A percentile compares a stretch with the other conserved stretches of the same genome.
Evolutionary conservation across 2,888 invertebrate species (phyloP).

Genomic region (Dicyrtoma fusca): DNA sequence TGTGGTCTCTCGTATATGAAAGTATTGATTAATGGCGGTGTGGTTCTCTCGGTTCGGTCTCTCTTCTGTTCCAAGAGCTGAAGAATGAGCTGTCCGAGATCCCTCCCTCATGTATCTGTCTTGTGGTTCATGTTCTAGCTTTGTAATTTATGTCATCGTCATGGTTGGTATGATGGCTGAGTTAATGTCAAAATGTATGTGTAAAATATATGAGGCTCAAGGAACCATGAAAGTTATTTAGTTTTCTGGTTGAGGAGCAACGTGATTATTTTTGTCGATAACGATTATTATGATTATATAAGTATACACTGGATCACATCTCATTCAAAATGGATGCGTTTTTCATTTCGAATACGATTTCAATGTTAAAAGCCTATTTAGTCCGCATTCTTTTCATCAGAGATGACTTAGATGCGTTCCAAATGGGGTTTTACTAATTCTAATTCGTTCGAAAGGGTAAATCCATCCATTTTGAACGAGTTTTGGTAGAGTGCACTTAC

Average conservation of each 20-base stretch:
- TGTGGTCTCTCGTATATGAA: no score
- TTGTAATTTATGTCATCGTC: constrained; percentile 7
- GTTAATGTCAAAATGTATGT: constrained; percentile 9
- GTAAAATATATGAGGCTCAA: constrained; percentile 3
- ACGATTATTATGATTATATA: constrained; percentile 12
- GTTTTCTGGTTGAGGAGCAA: constrained; percentile 7
- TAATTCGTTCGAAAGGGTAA: no score
- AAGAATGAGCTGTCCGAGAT: constrained; percentile 11
- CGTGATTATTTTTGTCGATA: constrained; percentile 31
- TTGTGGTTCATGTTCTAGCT: constrained; percentile 12
- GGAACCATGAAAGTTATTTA: constrained; percentile 4
- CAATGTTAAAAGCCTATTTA: no score
- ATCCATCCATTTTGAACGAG: no score
- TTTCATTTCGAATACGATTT: no score
- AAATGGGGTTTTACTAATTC: no score
- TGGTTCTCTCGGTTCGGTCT: background rate
- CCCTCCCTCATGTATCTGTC: background rate
- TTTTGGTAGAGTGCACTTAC: no score
- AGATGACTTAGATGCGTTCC: no score
- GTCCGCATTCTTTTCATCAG: no score
- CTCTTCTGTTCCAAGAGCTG: no score
- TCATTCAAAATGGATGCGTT: no score
- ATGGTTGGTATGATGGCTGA: background rate
- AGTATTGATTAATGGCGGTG: constrained; percentile 15
- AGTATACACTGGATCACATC: no score